Base-by-base conservation (phyloP, 2,113 vertebrate genomes). In the Marmota flaviventris region DNA sequence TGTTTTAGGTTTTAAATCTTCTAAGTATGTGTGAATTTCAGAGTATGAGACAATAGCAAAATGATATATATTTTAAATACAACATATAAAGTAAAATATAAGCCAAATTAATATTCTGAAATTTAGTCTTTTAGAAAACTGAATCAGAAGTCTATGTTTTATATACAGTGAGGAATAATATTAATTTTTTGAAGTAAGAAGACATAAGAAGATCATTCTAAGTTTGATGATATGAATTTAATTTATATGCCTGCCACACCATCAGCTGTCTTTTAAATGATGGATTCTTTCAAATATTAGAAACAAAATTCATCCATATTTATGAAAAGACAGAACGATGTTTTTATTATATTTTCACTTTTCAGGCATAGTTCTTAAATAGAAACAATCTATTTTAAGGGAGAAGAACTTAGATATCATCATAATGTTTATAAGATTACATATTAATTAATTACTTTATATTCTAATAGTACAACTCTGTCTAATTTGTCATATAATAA, bases 1-100 rank as follows among this genome's bases (percentile, higher is more conserved):
- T 78, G 34, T 96, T 97, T 96, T 87, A 97, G 96, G 14, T 92
- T 98, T 96, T 72, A 84, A 85, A 20, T 85, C 18, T n/a, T 94
- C 3, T 95, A 88, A 81, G 96, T 97, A 72, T 37, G 34, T 77
- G 76, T 96, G 82, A 90, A 65, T 97, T 75, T 97, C 78, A 67
- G 81, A 67, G 5, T 84, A 92, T 92, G 37, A 58, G 70, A 77
- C 72, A 9, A 87, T 77, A 63, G 13, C 8, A 25, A 65, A 93
- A 97, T 85, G 93, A 91, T 1, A 0, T 48, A 90, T 72, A 45
- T 85, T 94, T 96, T 88, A 82, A 97, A 72, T 51, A 1, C 69
- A 89, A 61, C 29, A 78, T 32, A 58, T 8, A 95, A 85, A 37
- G 25, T 75, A 8, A 72, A 8, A 82, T 34, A 77, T 63, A 87